Conservation (phyloP, 2,888 invertebrate genomes). For the Galeruca laticollis region DNA sequence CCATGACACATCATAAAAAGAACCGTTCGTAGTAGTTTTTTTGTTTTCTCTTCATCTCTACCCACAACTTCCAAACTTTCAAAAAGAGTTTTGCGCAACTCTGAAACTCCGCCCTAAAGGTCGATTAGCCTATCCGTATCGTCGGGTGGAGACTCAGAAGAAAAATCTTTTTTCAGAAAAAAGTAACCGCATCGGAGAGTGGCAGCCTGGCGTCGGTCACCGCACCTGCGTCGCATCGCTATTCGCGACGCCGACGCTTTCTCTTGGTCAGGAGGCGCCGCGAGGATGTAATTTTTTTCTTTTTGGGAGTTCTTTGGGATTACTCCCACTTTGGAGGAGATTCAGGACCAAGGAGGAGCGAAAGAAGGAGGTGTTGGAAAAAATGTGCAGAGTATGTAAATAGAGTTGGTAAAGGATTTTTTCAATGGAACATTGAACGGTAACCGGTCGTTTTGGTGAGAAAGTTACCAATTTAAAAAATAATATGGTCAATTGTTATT, state of each 20-base stretch:
- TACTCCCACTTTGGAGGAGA: conserved; percentile 35
- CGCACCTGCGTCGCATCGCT: conserved; percentile 63
- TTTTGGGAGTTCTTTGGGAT: conserved; percentile 26
- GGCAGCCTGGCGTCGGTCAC: conserved; percentile 64
- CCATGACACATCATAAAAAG: conserved; percentile 44
- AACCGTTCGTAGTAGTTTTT: conserved; percentile 16
- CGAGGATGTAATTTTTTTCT: conserved; percentile 26
- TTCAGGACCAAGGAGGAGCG: conserved; percentile 20
- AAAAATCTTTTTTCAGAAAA: conserved; percentile 68
- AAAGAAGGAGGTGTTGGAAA: conserved; percentile 19
- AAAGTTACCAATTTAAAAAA: background rate
- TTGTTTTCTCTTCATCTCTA: conserved; percentile 63
- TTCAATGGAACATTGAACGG: conserved; percentile 8
- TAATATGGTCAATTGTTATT: background rate
- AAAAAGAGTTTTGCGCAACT: conserved; percentile 50
- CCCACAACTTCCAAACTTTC: conserved; percentile 55
- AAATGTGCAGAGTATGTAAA: conserved; percentile 13
- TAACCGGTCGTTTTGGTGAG: conserved; percentile 6
- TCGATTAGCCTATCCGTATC: conserved; percentile 67
- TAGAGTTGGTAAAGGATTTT: conserved; percentile 13
- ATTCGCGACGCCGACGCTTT: conserved; percentile 31
- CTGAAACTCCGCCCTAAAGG: conserved; percentile 64
- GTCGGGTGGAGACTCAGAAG: conserved; percentile 68
- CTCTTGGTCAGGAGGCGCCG: conserved; percentile 23
- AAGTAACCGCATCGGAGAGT: conserved; percentile 66